Evolutionary conservation across 2,113 vertebrate genomes (phyloP).

Genomic region (Muntiacus muntjak): DNA sequence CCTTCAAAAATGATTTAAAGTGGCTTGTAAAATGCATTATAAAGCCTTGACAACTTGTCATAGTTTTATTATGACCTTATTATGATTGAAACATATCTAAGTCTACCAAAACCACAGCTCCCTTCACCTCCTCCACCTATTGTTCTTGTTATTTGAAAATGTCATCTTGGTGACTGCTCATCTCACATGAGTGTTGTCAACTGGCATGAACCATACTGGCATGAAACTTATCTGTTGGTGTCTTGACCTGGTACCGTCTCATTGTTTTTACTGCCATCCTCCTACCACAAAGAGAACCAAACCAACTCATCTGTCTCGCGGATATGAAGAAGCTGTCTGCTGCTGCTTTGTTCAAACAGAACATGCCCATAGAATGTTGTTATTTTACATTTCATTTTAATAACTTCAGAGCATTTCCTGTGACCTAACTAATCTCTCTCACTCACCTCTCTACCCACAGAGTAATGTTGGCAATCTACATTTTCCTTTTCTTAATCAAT

Average conservation of each 20-base stretch:
- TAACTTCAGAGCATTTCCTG: background rate
- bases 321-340: background rate
- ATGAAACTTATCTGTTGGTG: background rate
- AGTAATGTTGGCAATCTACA: background rate
- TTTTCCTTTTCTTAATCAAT: background rate
- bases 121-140: background rate
- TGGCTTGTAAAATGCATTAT: background rate
- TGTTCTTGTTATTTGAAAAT: background rate
- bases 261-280: background rate
- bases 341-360: background rate
- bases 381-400: background rate
- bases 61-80: background rate
- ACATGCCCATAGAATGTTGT: background rate
- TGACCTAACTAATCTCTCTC: background rate
- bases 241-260: background rate
- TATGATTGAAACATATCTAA: background rate
- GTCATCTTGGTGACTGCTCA: background rate
- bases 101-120: background rate
- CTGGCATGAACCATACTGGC: background rate
- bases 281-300: background rate
- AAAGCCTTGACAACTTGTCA: background rate
- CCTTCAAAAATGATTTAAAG: background rate
- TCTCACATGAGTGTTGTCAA: background rate
- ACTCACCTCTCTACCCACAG: background rate
- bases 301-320: background rate